phyloP scores from a whole-genome alignment of 2,888 invertebrate genomes.

The Stictocephala bisonia region DNA sequence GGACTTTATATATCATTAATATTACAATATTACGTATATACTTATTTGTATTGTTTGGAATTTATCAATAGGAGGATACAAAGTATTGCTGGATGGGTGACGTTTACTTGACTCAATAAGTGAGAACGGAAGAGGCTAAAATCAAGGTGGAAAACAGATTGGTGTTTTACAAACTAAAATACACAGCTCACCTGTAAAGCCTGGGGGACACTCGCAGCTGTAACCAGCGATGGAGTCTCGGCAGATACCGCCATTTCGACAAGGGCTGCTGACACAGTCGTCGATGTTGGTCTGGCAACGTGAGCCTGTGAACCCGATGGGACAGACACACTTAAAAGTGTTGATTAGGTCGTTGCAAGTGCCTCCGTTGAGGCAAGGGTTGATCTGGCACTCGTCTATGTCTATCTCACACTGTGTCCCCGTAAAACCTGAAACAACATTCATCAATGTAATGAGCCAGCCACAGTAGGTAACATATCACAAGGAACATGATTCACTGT shows the following conservation, averaged over 20 bases:
- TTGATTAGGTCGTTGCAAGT: constrained; percentile 89
- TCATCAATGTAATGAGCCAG: too few relatives aligned
- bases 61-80: too few relatives aligned
- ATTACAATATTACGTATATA: too few relatives aligned
- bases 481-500: too few relatives aligned
- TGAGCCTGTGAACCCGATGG: constrained; percentile 86
- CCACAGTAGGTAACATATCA: too few relatives aligned
- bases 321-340: constrained; percentile 88
- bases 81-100: too few relatives aligned
- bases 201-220: constrained; percentile 90
- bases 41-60: too few relatives aligned
- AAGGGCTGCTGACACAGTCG: constrained; percentile 89
- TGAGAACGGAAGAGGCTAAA: too few relatives aligned
- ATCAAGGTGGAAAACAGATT: too few relatives aligned
- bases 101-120: too few relatives aligned
- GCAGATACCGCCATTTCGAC: constrained; percentile 90
- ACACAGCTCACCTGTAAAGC: constrained; percentile 78
- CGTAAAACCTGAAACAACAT: constrained; percentile 76
- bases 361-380: constrained; percentile 89
- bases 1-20: too few relatives aligned
- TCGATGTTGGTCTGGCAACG: constrained; percentile 92
- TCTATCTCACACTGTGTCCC: constrained; percentile 92
- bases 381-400: constrained; percentile 89
- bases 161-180: too few relatives aligned
- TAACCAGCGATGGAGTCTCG: constrained; percentile 91